A percentile compares a stretch with the other conserved stretches of the same genome.
Evolutionary conservation across 2,888 invertebrate genomes (phyloP).

Genomic region (Epirrhoe tristata): DNA sequence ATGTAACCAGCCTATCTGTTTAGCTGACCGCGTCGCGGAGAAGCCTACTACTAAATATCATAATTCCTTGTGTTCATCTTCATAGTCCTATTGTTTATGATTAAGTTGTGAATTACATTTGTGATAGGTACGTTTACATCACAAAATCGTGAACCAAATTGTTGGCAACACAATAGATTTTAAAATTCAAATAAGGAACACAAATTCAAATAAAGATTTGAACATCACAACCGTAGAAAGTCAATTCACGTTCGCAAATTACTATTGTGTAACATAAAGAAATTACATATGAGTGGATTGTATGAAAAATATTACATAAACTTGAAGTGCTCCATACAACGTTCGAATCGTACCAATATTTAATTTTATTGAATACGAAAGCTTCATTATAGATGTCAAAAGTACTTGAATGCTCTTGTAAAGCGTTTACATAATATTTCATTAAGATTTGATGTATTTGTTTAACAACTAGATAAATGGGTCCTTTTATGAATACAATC

Average conservation of each 20-base stretch:
- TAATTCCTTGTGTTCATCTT: no score
- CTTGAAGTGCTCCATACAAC: conserved; percentile 19
- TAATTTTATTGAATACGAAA: conserved; percentile 14
- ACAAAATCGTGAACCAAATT: background rate
- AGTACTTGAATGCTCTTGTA: background rate
- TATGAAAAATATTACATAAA: conserved; percentile 33
- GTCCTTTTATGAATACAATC: no score
- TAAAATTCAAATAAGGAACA: background rate
- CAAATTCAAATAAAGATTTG: background rate
- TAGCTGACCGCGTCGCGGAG: no score
- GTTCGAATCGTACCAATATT: conserved; percentile 15
- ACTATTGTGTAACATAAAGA: conserved; percentile 66
- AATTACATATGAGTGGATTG: conserved; percentile 45
- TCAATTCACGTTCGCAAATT: conserved; percentile 61
- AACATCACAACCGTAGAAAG: conserved; percentile 49
- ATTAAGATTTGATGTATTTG: no score
- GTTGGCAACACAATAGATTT: background rate
- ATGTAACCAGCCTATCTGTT: background rate
- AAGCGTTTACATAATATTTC: conserved; percentile 12
- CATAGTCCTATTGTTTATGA: no score
- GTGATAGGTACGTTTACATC: no score
- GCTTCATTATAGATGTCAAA: conserved; percentile 7
- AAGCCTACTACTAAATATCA: no score
- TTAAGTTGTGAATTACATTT: no score
- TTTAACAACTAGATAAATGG: no score